Evolutionary conservation across 2,888 invertebrate species (phyloP).

Genomic region (Gnatocerus cornutus): DNA sequence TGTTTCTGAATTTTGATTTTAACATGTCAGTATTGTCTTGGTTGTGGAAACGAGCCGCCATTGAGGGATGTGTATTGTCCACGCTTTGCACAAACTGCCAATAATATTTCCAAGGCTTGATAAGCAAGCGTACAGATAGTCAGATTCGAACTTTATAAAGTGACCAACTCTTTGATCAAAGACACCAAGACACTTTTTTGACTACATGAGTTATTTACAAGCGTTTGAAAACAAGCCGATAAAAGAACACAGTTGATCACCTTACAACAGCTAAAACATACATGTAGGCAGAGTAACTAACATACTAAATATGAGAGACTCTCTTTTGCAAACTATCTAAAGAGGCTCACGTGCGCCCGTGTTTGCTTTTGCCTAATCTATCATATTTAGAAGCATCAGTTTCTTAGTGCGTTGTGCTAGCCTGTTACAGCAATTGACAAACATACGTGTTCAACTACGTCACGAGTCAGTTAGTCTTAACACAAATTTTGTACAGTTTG

Average conservation of each 20-base stretch:
- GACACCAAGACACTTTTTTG: conserved; percentile 48
- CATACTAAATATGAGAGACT: conserved; percentile 44
- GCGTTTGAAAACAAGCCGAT: conserved; percentile 34
- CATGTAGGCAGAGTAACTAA: conserved; percentile 45
- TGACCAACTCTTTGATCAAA: conserved; percentile 46
- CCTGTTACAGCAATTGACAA: conserved; percentile 43
- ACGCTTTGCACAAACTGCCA: conserved; percentile 42
- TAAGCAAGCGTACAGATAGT: conserved; percentile 45
- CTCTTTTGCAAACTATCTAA: conserved; percentile 33
- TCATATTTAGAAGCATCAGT: conserved; percentile 47
- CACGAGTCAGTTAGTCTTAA: conserved; percentile 30
- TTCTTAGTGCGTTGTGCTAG: conserved; percentile 46
- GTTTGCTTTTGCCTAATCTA: conserved; percentile 34
- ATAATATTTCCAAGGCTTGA: conserved; percentile 41
- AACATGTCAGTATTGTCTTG: conserved; percentile 40
- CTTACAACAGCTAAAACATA: conserved; percentile 48
- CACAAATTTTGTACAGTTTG: conserved; percentile 44
- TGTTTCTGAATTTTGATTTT: conserved; percentile 37
- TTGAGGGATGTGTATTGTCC: conserved; percentile 23
- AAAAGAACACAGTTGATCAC: conserved; percentile 46
- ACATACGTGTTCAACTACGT: conserved; percentile 40
- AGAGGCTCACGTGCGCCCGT: conserved; percentile 42
- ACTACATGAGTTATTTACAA: conserved; percentile 46
- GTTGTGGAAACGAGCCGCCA: conserved; percentile 22
- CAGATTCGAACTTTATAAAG: conserved; percentile 45